phyloP scores from a whole-genome alignment of 2,888 invertebrate species.

The Chymomyza procnemis region DNA sequence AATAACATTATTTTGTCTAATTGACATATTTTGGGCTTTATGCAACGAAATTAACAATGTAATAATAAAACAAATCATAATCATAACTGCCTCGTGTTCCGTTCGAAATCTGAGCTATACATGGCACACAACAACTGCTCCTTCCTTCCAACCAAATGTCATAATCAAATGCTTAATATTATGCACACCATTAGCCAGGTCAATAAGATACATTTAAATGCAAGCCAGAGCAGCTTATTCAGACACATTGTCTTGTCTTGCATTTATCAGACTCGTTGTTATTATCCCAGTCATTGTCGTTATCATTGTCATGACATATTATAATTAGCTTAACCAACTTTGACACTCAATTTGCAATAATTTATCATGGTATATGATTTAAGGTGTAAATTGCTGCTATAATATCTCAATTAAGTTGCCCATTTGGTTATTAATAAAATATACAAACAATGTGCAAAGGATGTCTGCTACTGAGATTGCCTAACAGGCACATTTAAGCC shows the following conservation, averaged over 20 bases:
- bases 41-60: no score
- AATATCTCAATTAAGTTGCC: not conserved
- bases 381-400: not conserved
- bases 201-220: not conserved
- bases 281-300: not conserved
- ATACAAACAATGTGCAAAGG: no score
- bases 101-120: not conserved
- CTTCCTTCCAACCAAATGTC: no score
- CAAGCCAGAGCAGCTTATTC: not conserved
- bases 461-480: not conserved
- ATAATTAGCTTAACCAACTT: not conserved
- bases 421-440: not conserved
- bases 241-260: not conserved
- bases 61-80: no score
- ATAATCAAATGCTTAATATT: not conserved
- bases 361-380: not conserved
- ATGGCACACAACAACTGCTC: not conserved
- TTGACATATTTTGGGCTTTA: no score
- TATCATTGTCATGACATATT: not conserved
- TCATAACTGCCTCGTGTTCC: not conserved
- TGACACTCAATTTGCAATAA: not conserved
- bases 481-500: conserved; percentile 60
- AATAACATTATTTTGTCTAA: no score
- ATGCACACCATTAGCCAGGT: not conserved
- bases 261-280: not conserved